These are phyloP conservation scores for Spodoptera exigua DNA, from an alignment of 2,888 invertebrate genomes.

Conservation along the genomic window DNA sequence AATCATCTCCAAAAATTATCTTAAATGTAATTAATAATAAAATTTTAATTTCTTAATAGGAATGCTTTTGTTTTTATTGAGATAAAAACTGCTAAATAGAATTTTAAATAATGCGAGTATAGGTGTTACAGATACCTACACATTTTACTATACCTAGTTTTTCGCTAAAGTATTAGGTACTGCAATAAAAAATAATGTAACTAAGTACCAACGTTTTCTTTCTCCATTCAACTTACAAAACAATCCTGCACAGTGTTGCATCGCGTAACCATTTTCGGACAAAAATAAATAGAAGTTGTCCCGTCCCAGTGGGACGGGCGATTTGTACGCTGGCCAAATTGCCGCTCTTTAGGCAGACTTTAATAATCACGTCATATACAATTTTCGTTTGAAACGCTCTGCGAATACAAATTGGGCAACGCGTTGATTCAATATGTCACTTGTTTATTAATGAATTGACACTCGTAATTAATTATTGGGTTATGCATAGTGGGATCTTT, in stretches of 20 bases:
- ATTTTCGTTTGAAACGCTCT: conserved; percentile 79
- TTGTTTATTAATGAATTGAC: conserved; percentile 64
- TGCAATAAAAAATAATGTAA: too few species aligned
- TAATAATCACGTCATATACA: conserved; percentile 88
- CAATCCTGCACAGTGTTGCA: conserved; percentile 52
- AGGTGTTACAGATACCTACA: too few species aligned
- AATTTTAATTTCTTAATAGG: too few species aligned
- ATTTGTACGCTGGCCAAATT: conserved; percentile 84
- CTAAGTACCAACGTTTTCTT: too few species aligned
- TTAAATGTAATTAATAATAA: too few species aligned
- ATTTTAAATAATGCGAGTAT: too few species aligned
- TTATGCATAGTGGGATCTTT: not conserved
- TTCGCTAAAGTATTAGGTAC: too few species aligned
- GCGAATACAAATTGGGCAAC: conserved; percentile 77
- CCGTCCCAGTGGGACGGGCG: conserved; percentile 76
- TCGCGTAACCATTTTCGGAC: conserved; percentile 52
- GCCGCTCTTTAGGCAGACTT: conserved; percentile 84
- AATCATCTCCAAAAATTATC: too few species aligned
- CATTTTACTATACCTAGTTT: too few species aligned
- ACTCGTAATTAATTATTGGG: conserved; percentile 47
- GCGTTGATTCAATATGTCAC: conserved; percentile 75
- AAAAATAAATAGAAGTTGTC: conserved; percentile 73
- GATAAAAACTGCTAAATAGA: too few species aligned
- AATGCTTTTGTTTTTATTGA: too few species aligned
- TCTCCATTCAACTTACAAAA: not conserved